Evolutionary conservation across 2,888 invertebrate species (phyloP), one percentile per base, ranked within the genome.

Genomic region (Pristionchus arcanus): DNA sequence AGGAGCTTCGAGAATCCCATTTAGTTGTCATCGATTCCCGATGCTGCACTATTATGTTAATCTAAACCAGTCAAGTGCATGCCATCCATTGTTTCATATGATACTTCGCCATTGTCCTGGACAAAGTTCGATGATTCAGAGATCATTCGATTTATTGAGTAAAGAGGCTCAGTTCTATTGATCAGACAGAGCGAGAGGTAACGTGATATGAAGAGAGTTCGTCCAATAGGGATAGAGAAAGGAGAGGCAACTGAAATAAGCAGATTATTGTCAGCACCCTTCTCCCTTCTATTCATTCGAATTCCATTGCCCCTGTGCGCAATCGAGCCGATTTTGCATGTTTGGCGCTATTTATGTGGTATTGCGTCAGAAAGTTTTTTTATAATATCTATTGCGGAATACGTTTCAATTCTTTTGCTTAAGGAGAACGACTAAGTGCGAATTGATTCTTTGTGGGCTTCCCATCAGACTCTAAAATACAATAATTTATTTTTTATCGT

Each of bases 231-330:
- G n/a, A n/a, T n/a, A n/a, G n/a, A n/a, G 42, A 77, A 19, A 42
- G 77, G 74, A 74, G 37, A 34, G 77, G 49, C 25, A 77, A 34
- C 34, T 19, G 42, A 42, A 37, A 77, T 77, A 77, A 77, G 77
- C 77, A 77, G 77, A 77, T 77, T 77, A 77, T 77, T 77, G 77
- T 42, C n/a, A 74, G n/a, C 77, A 77, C 16, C 77, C 31, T 19
- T 5, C 77, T 77, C 31, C n/a, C 34, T 21, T 34, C 74, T 19
- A 71, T 71, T 71, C 71, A 71, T 71, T 34, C 16, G 34, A 21
- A 71, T 71, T 71, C 71, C 34, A 71, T 71, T 71, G 71, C 71
- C 31, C 28, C 71, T 25, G 28, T 34, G 71, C 71, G 66, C 66
- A 66, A 66, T 66, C 19, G 66, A 31, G 34, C 0, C 71, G 71